Evolutionary conservation across 2,797 vertebrate species (phyloP), one percentile per base, ranked within the genome.

Genomic region (Sciaenops ocellatus): DNA sequence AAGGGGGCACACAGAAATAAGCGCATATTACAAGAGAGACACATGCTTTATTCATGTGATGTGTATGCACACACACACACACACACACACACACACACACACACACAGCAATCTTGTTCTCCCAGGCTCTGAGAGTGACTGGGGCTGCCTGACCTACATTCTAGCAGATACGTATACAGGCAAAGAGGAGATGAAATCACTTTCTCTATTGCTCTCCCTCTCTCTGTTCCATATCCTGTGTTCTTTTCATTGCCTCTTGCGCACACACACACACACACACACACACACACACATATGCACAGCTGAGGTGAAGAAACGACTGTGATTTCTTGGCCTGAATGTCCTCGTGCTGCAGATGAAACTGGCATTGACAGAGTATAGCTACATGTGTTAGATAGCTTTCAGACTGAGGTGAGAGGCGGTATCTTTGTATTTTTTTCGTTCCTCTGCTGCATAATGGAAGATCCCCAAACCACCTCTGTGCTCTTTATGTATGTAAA

Each of bases 131-230:
- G 78, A 87, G 89, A 82, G 87, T 73, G 90, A 90, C 91, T 91
- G 89, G 89, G 88, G 90, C 94, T 93, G 91, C 91, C 93, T 95
- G 94, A 96, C 94, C 95, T 95, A 96, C 93, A 95, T 95, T 94
- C 86, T 66, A 55, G 60, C 83, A 89, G 88, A 91, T 90, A 88
- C 80, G 84, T 92, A 90, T 87, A 90, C 89, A 92, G 88, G 86
- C 86, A 91, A 76, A 78, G 80, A 83, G 82, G 87, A 91, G 90
- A 93, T 92, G 87, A 87, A 85, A 93, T 87, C 87, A 85, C 72
- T 59, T 52, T 89, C 76, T 80, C 70, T 87, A 63, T 76, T 85
- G 73, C 78, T 79, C 82, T 85, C 69, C 56, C 64, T 76, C 80
- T 79, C 81, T 89, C 72, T 85, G 69, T 84, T 87, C 86, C 76